Evolutionary conservation across 1,140 invertebrate genomes (phyloP), one percentile per base, ranked within the genome.

Genomic region (Lordiphosa clarofinis): DNA sequence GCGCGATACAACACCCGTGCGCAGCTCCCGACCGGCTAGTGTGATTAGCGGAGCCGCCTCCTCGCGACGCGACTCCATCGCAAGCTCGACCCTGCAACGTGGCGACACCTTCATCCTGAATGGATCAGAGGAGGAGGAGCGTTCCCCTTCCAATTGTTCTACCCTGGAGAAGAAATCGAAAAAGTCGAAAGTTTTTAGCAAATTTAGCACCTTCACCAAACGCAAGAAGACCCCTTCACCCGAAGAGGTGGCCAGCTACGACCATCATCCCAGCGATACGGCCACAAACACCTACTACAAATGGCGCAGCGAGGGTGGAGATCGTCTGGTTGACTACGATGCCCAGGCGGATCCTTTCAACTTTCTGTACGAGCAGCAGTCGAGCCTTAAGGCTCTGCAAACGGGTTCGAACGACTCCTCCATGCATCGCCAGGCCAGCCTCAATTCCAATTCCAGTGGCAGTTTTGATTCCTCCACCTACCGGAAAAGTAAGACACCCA

Each of bases 201-300:
- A 88, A 42, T 88, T 88, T 38, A 87, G 86, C 39, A 88, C 87
- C 0, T 88, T 88, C 13, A 88, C 87, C 4, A 88, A 88, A 53
- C 82, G 86, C 10, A 88, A 87, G 37, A 88, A 88, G 58, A 81
- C 78, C 0, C 86, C 87, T 0, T 67, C 74, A 4, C 74, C 78
- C 8, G 64, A 70, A 54, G 65, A 72, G 11, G 40, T 61, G 48
- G 79, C 73, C 49, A 86, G 65, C 53, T 86, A 81, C 12, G 86
- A 88, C 40, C 87, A 88, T 31, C 86, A 88, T 73, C 86, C 82
- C 9, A 88, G 86, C 31, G 86, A 88, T 46, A 84, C 78, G 19
- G 86, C 86, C 40, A 88, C 86, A 1, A 88, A 88, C 15, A 88
- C 87, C 1, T 88, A 88, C 42, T 88, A 88, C 69, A 88, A 88